Evolutionary conservation across 2,113 vertebrate species (phyloP).

Genomic region (Fukomys damarensis): DNA sequence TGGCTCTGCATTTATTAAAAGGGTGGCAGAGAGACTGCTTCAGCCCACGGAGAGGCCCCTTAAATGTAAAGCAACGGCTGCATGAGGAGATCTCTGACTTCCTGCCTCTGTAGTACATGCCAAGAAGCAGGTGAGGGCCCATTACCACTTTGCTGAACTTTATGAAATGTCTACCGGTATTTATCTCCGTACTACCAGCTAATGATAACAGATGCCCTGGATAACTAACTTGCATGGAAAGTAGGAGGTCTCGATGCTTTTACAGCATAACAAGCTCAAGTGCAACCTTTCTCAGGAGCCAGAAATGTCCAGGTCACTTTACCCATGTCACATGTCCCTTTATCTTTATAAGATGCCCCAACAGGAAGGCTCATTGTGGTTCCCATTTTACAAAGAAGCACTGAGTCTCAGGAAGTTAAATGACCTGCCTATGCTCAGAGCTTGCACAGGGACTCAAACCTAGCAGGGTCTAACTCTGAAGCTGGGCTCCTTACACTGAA

Average conservation of each 20-base stretch:
- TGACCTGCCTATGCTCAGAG: not conserved
- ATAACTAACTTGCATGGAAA: not conserved
- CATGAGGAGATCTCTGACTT: no score
- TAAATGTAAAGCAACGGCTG: not conserved
- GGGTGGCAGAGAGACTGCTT: not conserved
- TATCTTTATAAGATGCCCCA: not conserved
- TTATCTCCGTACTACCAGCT: not conserved
- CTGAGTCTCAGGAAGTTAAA: not conserved
- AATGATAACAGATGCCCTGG: not conserved
- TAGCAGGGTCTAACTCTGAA: not conserved
- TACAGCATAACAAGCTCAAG: accelerated
- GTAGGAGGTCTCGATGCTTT: not conserved
- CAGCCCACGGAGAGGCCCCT: not conserved
- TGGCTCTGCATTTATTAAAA: not conserved
- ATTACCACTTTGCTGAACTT: not conserved
- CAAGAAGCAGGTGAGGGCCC: not conserved
- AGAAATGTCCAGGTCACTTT: accelerated
- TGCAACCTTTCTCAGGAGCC: no score
- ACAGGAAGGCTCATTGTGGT: not conserved
- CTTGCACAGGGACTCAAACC: not conserved
- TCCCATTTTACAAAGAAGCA: not conserved
- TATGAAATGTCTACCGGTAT: not conserved
- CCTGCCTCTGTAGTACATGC: accelerated
- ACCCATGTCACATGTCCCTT: not conserved
- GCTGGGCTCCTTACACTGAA: not conserved